Conservation (phyloP, 2,888 invertebrate genomes). For the Agriotes lineatus region DNA sequence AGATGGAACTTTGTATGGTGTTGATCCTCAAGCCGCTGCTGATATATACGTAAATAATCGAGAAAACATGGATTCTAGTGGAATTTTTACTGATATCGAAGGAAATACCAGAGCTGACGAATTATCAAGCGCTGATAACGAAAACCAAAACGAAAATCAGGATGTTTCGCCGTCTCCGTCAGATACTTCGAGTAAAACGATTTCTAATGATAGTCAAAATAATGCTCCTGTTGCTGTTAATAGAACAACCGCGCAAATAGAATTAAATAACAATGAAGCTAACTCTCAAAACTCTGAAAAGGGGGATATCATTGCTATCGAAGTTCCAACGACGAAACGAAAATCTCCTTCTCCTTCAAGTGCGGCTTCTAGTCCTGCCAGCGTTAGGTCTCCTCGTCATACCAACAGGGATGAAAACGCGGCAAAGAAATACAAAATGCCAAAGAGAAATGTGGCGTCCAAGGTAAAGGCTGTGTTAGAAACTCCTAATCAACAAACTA, state of each 20-base stretch:
- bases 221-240: constrained; percentile 46
- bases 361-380: constrained; percentile 58
- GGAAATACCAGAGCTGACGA: constrained; percentile 73
- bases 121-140: constrained; percentile 50
- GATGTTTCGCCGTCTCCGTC: constrained; percentile 75
- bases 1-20: constrained; percentile 89
- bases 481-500: constrained; percentile 66
- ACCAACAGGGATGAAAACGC: constrained; percentile 66
- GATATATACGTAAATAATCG: constrained; percentile 68
- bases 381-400: constrained; percentile 58
- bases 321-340: constrained; percentile 57
- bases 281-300: constrained; percentile 39
- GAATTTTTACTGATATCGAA: constrained; percentile 89
- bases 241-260: constrained; percentile 5
- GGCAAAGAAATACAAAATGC: constrained; percentile 82
- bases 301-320: constrained; percentile 28
- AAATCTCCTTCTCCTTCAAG: constrained; percentile 58
- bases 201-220: constrained; percentile 69
- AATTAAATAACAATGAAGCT: constrained; percentile 17
- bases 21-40: constrained; percentile 68
- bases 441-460: constrained; percentile 81
- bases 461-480: constrained; percentile 82
- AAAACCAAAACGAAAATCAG: constrained; percentile 52
- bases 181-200: constrained; percentile 71
- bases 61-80: constrained; percentile 93